A percentile compares a stretch with the other conserved stretches of the same genome.
These are phyloP conservation scores for Synanthedon tipuliformis DNA, from an alignment of 2,888 invertebrate genomes.

Conservation along the genomic window DNA sequence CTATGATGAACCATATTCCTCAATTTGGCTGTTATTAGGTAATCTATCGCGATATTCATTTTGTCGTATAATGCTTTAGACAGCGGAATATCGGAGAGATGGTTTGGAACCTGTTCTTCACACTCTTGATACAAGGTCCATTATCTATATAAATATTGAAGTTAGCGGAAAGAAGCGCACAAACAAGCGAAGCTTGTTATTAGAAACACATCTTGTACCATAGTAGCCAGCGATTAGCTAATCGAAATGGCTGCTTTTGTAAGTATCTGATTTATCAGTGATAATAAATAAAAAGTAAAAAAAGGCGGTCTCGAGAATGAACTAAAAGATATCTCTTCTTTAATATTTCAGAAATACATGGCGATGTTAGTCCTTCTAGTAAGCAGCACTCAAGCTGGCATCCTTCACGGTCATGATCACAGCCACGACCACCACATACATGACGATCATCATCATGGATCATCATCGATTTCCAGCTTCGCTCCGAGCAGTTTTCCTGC, in stretches of 20 bases:
- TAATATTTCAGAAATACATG: constrained; percentile 47
- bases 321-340: background rate
- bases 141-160: constrained; percentile 58
- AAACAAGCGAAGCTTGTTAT: constrained; percentile 55
- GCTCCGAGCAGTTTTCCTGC: constrained; percentile 54
- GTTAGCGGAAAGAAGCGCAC: constrained; percentile 36
- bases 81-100: constrained; percentile 44
- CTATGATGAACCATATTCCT: constrained; percentile 21
- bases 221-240: constrained; percentile 67
- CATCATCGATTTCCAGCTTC: constrained; percentile 32
- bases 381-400: constrained; percentile 45
- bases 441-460: background rate
- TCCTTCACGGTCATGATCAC: constrained; percentile 34
- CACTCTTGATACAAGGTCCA: constrained; percentile 33
- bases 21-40: constrained; percentile 35
- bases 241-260: constrained; percentile 61
- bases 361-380: constrained; percentile 54
- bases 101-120: constrained; percentile 39
- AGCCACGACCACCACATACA: constrained; percentile 13
- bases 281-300: background rate
- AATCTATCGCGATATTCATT: constrained; percentile 48
- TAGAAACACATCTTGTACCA: constrained; percentile 38
- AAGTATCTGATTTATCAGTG: constrained; percentile 26
- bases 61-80: constrained; percentile 41
- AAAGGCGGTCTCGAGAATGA: background rate